phyloP scores from a whole-genome alignment of 2,888 invertebrate genomes.

The Pasiphila rectangulata region DNA sequence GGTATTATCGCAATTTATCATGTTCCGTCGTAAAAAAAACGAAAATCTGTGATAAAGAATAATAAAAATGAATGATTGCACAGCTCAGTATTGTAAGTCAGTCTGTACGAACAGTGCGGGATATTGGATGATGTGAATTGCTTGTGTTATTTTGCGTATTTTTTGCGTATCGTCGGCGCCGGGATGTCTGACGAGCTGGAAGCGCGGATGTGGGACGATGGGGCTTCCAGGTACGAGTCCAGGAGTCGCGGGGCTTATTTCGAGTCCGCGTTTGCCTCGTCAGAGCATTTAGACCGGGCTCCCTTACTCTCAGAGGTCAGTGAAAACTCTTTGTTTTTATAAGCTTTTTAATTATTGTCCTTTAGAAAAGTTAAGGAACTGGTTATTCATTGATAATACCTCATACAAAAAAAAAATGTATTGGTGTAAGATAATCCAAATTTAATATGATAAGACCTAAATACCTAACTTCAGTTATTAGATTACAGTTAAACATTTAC shows the following conservation, averaged over 20 bases:
- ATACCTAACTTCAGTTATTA: too few relatives aligned
- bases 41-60: conserved; percentile 36
- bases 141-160: conserved; percentile 28
- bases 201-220: conserved; percentile 77
- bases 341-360: background rate
- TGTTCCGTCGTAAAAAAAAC: conserved; percentile 34
- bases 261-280: conserved; percentile 70
- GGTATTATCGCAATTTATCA: conserved; percentile 39
- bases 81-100: background rate
- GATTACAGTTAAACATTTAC: too few relatives aligned
- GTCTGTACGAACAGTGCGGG: conserved; percentile 5
- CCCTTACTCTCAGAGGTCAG: conserved; percentile 72
- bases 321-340: conserved; percentile 2
- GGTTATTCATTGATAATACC: too few relatives aligned
- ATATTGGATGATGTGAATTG: conserved; percentile 31
- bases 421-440: too few relatives aligned
- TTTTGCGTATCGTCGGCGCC: conserved; percentile 51
- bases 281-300: conserved; percentile 70
- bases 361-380: background rate
- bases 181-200: conserved; percentile 78
- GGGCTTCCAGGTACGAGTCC: conserved; percentile 62
- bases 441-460: too few relatives aligned
- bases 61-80: conserved; percentile 13
- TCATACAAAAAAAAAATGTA: too few relatives aligned
- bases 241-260: conserved; percentile 62